phyloP scores from a whole-genome alignment of 1,140 invertebrate genomes.

The Chironomus tepperi region DNA sequence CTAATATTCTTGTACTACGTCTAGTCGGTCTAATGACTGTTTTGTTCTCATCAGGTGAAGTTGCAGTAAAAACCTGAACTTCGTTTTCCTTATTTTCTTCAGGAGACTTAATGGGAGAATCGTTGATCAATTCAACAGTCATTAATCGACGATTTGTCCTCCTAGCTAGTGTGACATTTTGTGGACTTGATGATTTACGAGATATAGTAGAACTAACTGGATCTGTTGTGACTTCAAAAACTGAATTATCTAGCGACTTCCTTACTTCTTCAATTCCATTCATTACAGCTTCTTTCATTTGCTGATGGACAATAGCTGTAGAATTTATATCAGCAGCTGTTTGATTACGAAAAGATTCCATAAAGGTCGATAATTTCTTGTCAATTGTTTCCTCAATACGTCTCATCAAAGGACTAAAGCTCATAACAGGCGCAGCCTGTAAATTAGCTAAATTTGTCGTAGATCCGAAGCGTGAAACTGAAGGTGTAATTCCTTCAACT shows the following conservation, averaged over 20 bases:
- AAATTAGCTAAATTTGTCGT: not conserved
- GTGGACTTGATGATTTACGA: not conserved
- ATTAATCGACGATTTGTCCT: not conserved
- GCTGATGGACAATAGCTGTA: not conserved
- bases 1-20: slow-evolving; percentile 26
- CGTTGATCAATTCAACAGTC: not conserved
- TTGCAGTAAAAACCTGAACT: not conserved
- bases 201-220: not conserved
- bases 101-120: not conserved
- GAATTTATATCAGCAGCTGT: not conserved
- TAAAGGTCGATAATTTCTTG: not conserved
- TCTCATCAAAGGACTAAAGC: not conserved
- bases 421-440: not conserved
- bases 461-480: not conserved
- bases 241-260: not conserved
- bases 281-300: not conserved
- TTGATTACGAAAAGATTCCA: not conserved
- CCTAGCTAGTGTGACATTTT: not conserved
- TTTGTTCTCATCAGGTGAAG: not conserved
- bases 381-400: not conserved
- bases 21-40: slow-evolving; percentile 4
- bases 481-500: slow-evolving; percentile 5
- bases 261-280: not conserved
- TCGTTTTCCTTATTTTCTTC: not conserved
- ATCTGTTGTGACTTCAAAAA: not conserved